These are phyloP conservation scores for Drosophila pseudotakahashii DNA, from an alignment of 2,888 invertebrate species.

Conservation along the genomic window DNA sequence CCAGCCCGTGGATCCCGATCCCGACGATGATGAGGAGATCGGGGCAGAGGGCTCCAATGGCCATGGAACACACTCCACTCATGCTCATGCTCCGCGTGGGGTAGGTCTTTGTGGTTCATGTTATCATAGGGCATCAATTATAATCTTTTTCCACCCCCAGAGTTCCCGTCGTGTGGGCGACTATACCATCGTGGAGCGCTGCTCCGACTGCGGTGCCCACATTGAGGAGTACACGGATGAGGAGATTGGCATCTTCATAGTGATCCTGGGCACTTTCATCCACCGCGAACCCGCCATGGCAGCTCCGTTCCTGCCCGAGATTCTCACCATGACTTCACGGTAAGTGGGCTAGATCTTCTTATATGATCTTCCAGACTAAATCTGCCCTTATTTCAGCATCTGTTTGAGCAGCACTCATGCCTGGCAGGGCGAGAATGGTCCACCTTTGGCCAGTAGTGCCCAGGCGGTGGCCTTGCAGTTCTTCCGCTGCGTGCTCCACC, in stretches of 20 bases:
- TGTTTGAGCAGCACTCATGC: slow-evolving; percentile 90
- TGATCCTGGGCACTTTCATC: slow-evolving; percentile 97
- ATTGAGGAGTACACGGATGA: slow-evolving; percentile 98
- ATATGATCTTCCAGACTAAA: fast-evolving
- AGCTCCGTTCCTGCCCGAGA: slow-evolving; percentile 96
- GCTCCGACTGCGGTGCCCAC: slow-evolving; percentile 94
- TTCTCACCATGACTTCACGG: slow-evolving; percentile 95
- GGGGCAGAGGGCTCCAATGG: slow-evolving; percentile 67
- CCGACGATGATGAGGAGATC: slow-evolving; percentile 74
- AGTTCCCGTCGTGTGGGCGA: slow-evolving; percentile 88
- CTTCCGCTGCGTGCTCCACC: slow-evolving; percentile 97
- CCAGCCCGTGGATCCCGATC: slow-evolving; percentile 73
- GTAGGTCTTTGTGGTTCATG: slow-evolving; percentile 25
- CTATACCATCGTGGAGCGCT: slow-evolving; percentile 89
- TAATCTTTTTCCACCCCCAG: slow-evolving; percentile 58
- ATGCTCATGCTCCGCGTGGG: slow-evolving; percentile 52
- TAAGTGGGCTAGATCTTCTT: slow-evolving; percentile 75
- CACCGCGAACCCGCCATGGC: slow-evolving; percentile 97
- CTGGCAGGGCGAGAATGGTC: slow-evolving; percentile 94
- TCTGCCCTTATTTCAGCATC: slow-evolving; percentile 47
- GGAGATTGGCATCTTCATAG: slow-evolving; percentile 96
- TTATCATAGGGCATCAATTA: not conserved
- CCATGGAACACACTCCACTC: slow-evolving; percentile 54
- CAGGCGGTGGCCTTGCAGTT: slow-evolving; percentile 98
- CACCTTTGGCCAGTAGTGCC: slow-evolving; percentile 96